Evolutionary conservation across 1,140 invertebrate species (phyloP), one percentile per base, ranked within the genome.

Genomic region (Schlechtendalia chinensis): DNA sequence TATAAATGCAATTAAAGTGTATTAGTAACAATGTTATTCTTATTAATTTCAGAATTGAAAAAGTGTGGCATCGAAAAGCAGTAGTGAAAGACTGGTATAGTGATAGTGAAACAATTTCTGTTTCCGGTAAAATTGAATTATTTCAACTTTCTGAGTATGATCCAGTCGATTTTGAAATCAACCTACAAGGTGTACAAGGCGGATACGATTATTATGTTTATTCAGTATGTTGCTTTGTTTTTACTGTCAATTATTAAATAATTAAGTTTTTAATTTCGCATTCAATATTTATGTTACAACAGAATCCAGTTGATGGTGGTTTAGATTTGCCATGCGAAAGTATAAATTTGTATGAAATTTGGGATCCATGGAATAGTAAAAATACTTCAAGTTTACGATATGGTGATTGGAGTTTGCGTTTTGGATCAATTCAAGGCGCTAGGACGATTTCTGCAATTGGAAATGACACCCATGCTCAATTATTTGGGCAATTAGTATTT

Each of bases 261-360:
- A 53, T 27, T 45, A 54, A 17, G 32, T 56, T 59, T 39, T 27
- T 17, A 65, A 27, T 81, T 56, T 58, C 11, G 45, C 47, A 22
- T 56, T 77, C 29, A 53, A n/a, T 24, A 58, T 77, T 47, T 72
- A 67, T 81, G 82, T 67, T 81, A 81, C 80, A 84, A 17, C 83
- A 95, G 93, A 90, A 91, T 1, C 91, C 94, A 1, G 90, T 96
- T 0, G 90, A 93, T 84, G 90, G 90, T 79, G 91, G 93, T 84
- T 86, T 96, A 81, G 92, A 94, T 82, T 96, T 96, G 86, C 93
- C 96, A 0, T 98, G 96, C 84, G 93, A 94, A 84, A 89, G 86
- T 50, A 91, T 91, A 3, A 90, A 93, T 0, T 87, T 98, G 0
- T 93, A 94, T 82, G 92, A 90, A 14, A 90, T 91, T 58, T 97